Percentiles rank a stretch among this genome's conserved stretches.
phyloP scores from a whole-genome alignment of 2,797 vertebrate species.

The Lepilemur septentrionalis region DNA sequence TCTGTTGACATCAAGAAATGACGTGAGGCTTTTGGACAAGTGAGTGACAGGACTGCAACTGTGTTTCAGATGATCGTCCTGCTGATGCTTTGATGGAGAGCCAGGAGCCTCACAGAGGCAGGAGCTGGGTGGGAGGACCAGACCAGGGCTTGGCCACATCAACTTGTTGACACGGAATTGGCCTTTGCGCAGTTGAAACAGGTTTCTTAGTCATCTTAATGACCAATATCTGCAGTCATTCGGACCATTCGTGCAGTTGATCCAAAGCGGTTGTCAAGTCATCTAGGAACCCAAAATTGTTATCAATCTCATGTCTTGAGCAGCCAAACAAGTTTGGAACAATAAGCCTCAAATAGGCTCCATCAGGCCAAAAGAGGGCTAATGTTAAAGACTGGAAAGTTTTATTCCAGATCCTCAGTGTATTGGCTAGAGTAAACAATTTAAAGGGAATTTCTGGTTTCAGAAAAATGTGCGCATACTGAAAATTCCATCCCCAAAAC shows the following conservation, averaged over 20 bases:
- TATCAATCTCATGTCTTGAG: neutral
- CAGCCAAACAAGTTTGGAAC: neutral
- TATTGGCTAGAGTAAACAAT: constrained; percentile 67
- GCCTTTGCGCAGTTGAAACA: neutral
- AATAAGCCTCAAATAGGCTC: neutral
- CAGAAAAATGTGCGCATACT: neutral
- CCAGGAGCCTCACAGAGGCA: neutral
- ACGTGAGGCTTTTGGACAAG: neutral
- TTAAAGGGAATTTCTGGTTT: constrained; percentile 68
- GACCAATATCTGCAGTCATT: neutral
- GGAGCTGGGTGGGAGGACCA: neutral
- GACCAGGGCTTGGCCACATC: neutral
- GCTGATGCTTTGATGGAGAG: neutral
- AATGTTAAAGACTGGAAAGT: neutral
- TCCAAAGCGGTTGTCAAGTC: constrained; percentile 42
- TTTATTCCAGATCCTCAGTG: constrained; percentile 43
- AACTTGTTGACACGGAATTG: neutral
- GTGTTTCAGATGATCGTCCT: neutral
- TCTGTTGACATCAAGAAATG: neutral
- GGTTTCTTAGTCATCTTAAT: constrained; percentile 24
- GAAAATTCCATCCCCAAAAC: constrained; percentile 56
- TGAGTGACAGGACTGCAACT: neutral
- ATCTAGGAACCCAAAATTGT: constrained; percentile 5
- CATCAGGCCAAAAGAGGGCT: neutral
- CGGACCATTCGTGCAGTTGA: neutral